Percentiles rank a stretch among this genome's conserved stretches.
These are phyloP conservation scores for Euura lappo DNA, from an alignment of 1,140 invertebrate species.

Conservation along the genomic window DNA sequence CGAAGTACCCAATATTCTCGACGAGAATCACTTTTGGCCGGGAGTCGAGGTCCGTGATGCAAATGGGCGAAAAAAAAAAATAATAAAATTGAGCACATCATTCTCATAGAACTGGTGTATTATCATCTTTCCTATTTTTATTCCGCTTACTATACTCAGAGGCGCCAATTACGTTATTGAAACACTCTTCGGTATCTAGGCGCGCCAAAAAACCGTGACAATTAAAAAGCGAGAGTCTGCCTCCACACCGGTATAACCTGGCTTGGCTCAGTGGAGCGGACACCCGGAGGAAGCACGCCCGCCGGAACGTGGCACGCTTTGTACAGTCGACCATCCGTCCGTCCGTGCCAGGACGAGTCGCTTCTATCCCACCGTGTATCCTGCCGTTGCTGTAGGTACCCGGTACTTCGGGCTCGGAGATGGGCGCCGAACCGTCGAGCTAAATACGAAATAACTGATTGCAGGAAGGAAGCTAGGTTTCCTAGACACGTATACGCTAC, in stretches of 20 bases:
- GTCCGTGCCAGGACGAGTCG: neutral
- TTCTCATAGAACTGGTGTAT: too few species aligned
- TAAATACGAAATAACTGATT: too few species aligned
- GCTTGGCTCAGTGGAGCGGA: slow-evolving; percentile 59
- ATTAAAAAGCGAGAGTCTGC: slow-evolving; percentile 13
- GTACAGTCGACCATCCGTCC: slow-evolving; percentile 39
- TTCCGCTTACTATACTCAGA: too few species aligned
- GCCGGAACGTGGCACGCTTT: slow-evolving; percentile 60
- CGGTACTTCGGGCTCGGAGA: slow-evolving; percentile 5
- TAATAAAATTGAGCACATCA: too few species aligned
- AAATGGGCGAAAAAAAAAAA: too few species aligned
- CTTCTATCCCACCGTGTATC: neutral
- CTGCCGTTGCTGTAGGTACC: neutral
- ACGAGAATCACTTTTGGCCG: too few species aligned
- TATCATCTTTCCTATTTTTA: too few species aligned
- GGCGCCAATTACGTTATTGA: too few species aligned
- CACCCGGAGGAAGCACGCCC: slow-evolving; percentile 61
- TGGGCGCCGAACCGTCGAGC: slow-evolving; percentile 10
- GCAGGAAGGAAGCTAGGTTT: too few species aligned
- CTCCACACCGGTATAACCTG: neutral
- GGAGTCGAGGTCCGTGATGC: too few species aligned
- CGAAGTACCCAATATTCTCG: too few species aligned
- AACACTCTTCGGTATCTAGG: neutral
- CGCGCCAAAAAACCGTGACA: slow-evolving; percentile 8
- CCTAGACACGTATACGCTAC: too few species aligned